Base-by-base conservation (phyloP, 1,140 invertebrate species). In the Holcopasites calliopsidis region DNA sequence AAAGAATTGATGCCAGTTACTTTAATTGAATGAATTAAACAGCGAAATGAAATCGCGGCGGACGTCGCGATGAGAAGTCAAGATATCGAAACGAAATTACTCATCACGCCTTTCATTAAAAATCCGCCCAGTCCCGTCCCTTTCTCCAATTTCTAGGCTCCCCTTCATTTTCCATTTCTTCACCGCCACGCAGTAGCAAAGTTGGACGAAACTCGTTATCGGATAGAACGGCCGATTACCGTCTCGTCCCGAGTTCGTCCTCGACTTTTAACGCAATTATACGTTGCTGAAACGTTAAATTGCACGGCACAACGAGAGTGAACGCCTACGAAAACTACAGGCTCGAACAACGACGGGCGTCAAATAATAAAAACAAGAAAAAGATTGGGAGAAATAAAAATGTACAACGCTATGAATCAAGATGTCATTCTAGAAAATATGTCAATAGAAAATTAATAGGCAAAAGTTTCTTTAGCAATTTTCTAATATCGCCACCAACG, bases 231-330 rank as follows among this genome's bases (percentile, higher is more conserved):
- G 79, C 49, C 80, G 80, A 82, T 82, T 82, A 82, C 80, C 80
- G 79, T 62, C 75, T 74, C 79, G 79, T 82, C 80, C 69, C 75
- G 80, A 82, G 79, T 81, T 82, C 69, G 79, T 73, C 79, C 80
- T 74, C 68, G 80, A 82, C 80, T 82, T 82, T 82, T 82, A 82
- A 82, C 80, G 75, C 80, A 79, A 82, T 82, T 82, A 82, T 82
- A 82, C 79, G 69, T 82, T 64, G 64, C 79, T 77, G 80, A 77
- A 82, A 82, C 79, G 58, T 74, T 82, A 82, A 82, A 82, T 82
- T 82, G 78, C 78, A 62, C 60, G 40, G 74, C 62, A 79, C 80
- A 72, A 68, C 78, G 66, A 77, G 80, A 82, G 80, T 82, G 80
- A 82, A 82, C 78, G 50, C 79, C 68, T 70, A 64, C 75, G 64